Evolutionary conservation across 2,113 vertebrate genomes (phyloP).

Genomic region (Cariama cristata): DNA sequence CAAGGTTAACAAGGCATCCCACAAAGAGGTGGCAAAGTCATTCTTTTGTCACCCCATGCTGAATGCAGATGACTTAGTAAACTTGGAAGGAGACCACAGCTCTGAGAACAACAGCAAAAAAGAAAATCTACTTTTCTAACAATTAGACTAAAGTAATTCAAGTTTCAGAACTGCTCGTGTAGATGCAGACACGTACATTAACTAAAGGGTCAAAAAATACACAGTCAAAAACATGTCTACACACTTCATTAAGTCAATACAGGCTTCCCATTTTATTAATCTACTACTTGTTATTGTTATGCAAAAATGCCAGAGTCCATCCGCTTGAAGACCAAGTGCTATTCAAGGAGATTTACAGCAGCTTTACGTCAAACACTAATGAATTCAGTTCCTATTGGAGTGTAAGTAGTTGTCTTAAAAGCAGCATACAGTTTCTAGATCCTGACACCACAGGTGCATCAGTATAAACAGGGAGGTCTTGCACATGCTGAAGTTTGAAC

Average conservation of each 20-base stretch:
- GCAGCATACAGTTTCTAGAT: neutral
- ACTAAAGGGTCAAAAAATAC: neutral
- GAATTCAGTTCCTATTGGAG: neutral
- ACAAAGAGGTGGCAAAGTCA: neutral
- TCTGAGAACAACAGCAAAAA: neutral
- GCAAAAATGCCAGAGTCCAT: neutral
- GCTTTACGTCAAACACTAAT: neutral
- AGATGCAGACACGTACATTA: neutral
- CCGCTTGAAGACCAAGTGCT: neutral
- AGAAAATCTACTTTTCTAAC: neutral
- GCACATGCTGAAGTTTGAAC: neutral
- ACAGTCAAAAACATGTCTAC: neutral
- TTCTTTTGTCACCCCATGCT: neutral
- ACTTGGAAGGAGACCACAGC: neutral
- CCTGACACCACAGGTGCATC: neutral
- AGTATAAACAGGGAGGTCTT: neutral
- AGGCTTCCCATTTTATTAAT: neutral
- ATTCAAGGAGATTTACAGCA: neutral
- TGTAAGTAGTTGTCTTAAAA: neutral
- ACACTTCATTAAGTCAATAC: neutral
- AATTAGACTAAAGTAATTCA: neutral
- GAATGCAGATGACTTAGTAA: neutral
- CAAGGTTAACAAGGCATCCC: neutral
- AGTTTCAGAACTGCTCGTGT: neutral
- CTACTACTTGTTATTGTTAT: neutral